These are phyloP conservation scores for Dendroctonus ponderosae DNA, from an alignment of 1,140 invertebrate species.

Conservation along the genomic window DNA sequence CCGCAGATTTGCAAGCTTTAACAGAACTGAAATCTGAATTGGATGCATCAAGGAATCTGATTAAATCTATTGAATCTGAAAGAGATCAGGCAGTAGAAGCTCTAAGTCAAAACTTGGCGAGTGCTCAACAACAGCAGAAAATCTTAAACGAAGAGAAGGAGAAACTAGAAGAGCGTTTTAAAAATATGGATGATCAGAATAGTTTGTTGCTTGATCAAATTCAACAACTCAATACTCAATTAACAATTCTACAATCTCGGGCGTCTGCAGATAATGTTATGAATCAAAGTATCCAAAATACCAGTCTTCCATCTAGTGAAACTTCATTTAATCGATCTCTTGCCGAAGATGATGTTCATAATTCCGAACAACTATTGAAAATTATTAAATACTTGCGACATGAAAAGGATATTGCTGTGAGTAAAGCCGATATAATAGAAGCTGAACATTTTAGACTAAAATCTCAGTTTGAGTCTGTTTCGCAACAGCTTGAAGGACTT, in stretches of 20 bases:
- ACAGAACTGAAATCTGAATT: conserved; percentile 70
- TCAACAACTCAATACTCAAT: conserved; percentile 74
- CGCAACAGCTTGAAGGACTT: conserved; percentile 75
- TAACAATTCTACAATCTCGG: conserved; percentile 64
- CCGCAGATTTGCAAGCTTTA: conserved; percentile 72
- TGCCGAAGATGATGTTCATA: conserved; percentile 66
- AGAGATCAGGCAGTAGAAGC: conserved; percentile 60
- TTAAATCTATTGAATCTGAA: conserved; percentile 59
- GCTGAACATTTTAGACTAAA: conserved; percentile 77
- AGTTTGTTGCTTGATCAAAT: conserved; percentile 78
- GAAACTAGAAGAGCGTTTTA: conserved; percentile 63
- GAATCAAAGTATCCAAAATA: conserved; percentile 52
- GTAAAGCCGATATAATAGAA: conserved; percentile 79
- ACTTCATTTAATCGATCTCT: conserved; percentile 62
- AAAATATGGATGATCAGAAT: conserved; percentile 77
- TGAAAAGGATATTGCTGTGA: conserved; percentile 84
- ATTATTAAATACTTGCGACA: conserved; percentile 85
- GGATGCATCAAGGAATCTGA: conserved; percentile 50
- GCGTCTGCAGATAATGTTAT: conserved; percentile 47
- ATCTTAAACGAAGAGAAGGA: conserved; percentile 64
- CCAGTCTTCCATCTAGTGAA: conserved; percentile 58
- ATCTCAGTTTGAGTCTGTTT: conserved; percentile 67
- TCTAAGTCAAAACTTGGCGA: conserved; percentile 59
- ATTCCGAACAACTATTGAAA: conserved; percentile 78
- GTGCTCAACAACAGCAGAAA: conserved; percentile 66